Base-by-base conservation (phyloP, 2,888 invertebrate genomes). In the Apantesis nais region DNA sequence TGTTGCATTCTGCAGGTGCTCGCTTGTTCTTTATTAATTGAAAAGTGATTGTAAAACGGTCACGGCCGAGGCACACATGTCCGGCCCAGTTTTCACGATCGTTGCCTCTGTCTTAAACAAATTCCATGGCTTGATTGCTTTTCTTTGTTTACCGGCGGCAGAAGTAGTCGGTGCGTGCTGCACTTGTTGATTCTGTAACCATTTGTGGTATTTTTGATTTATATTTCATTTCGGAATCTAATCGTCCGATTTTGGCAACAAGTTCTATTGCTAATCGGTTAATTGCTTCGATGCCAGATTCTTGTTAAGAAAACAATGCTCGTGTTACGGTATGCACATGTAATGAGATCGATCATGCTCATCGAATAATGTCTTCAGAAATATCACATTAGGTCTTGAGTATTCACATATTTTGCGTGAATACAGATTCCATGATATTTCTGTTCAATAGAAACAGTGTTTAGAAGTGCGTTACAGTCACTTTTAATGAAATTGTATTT, bases 41-140 rank as follows among this genome's bases (percentile, higher is more conserved):
- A 94, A 94, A 94, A 94, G 94, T 94, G 94, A 94, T 93, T 93
- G 94, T 93, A 93, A 92, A 85, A 89, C 91, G 94, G 94, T 91
- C 94, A 94, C 92, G 94, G 94, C 92, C 93, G 92, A 90, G 89
- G 90, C 93, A 93, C 93, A 93, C 90, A 93, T 93, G 94, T 93
- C 94, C 94, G 94, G 93, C 92, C 93, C 92, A 93, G 94, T 94
- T 94, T 93, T 93, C 93, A 92, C 93, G 93, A 89, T 87, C 85
- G 88, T 84, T 88, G 88, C 84, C 87, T 88, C 86, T 88, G 88
- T 86, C 87, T 89, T 85, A 82, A 85, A 88, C 88, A 88, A 90
- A 90, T 91, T 91, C 92, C 88, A 83, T 82, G 83, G 84, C 85
- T 82, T 84, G 81, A 77, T 83, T 86, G 84, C 85, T 87, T 89